These are phyloP conservation scores for Mallotus villosus DNA, from an alignment of 2,797 vertebrate genomes.

Conservation along the genomic window DNA sequence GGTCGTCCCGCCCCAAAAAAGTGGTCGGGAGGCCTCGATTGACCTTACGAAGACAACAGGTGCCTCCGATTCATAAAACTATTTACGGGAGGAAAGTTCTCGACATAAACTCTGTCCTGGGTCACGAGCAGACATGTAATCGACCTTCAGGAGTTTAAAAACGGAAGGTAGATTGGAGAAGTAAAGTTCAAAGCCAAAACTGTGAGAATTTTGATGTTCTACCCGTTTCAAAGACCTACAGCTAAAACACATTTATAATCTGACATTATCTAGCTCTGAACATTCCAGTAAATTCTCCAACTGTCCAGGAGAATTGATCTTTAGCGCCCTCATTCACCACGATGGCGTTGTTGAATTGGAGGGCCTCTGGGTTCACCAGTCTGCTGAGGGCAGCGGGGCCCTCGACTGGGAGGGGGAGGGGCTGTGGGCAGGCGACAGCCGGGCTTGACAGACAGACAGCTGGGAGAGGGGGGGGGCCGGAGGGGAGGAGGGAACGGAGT, in stretches of 20 bases:
- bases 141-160: no score
- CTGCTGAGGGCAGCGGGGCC: slow-evolving; percentile 38
- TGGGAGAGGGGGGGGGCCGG: slow-evolving; percentile 52
- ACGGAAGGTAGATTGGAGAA: no score
- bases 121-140: no score
- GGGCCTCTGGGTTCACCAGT: no score
- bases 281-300: not conserved
- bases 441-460: slow-evolving; percentile 60
- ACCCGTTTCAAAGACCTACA: slow-evolving; percentile 6
- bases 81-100: no score
- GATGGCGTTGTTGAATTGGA: no score
- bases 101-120: no score
- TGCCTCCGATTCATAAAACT: slow-evolving; percentile 29
- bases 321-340: no score
- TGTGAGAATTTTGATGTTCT: no score
- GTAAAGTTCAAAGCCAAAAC: no score
- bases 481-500: slow-evolving; percentile 44
- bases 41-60: slow-evolving; percentile 30
- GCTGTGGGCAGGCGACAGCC: slow-evolving; percentile 50
- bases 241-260: not conserved
- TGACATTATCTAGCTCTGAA: not conserved
- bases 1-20: slow-evolving; percentile 44
- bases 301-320: not conserved
- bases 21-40: slow-evolving; percentile 35
- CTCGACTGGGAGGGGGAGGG: slow-evolving; percentile 53